Evolutionary conservation across 2,113 vertebrate species (phyloP).

Genomic region (Bos javanicus): DNA sequence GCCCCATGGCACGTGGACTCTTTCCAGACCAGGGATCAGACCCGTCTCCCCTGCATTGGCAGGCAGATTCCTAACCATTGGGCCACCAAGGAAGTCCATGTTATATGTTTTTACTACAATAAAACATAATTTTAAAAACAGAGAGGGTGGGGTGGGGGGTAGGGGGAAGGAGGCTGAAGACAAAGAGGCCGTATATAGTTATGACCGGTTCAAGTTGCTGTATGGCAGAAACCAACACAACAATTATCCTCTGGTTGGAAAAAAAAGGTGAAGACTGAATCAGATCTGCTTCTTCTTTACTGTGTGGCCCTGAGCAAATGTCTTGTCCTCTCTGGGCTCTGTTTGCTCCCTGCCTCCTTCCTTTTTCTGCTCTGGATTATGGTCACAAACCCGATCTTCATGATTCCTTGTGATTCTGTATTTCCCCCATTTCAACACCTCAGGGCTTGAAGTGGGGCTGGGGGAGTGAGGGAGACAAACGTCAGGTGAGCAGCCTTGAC

Average conservation of each 20-base stretch:
- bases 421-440: background rate
- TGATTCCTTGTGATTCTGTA: background rate
- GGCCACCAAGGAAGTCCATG: background rate
- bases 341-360: background rate
- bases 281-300: background rate
- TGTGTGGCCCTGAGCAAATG: background rate
- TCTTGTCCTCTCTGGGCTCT: background rate
- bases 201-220: background rate
- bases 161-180: background rate
- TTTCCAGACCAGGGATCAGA: background rate
- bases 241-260: background rate
- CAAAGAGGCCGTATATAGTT: background rate
- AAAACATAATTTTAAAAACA: background rate
- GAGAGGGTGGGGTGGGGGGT: background rate
- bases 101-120: background rate
- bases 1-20: background rate
- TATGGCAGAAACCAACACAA: background rate
- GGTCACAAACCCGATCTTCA: background rate
- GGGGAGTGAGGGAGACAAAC: fast-evolving
- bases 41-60: background rate
- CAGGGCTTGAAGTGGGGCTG: background rate
- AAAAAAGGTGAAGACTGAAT: background rate
- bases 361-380: background rate
- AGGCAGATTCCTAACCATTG: background rate
- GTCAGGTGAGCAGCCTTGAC: background rate